These are phyloP conservation scores for Fulmarus glacialis DNA, from an alignment of 2,113 vertebrate species.

Conservation along the genomic window DNA sequence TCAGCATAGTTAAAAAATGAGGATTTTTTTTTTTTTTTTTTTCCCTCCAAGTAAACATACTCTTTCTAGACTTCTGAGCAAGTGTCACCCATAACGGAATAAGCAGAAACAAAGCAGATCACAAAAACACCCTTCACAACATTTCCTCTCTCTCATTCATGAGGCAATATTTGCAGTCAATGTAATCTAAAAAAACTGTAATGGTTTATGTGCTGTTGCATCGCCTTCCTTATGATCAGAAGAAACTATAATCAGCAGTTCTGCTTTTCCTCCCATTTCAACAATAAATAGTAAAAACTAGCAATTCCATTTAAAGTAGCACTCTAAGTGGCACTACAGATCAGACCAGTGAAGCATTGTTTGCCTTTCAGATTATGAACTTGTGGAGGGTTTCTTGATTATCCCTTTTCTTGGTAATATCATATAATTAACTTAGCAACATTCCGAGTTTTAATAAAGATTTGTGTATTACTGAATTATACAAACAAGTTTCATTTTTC, in stretches of 20 bases:
- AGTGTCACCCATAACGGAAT: not conserved
- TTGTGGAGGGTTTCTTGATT: slow-evolving; percentile 52
- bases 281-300: not conserved
- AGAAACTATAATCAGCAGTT: not conserved
- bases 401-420: slow-evolving; percentile 19
- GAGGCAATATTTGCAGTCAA: not conserved
- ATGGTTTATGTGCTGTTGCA: not conserved
- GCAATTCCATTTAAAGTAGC: slow-evolving; percentile 25
- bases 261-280: not conserved
- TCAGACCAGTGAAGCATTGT: not conserved
- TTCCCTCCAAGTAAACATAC: not conserved
- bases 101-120: not conserved
- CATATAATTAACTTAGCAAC: slow-evolving; percentile 51
- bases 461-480: slow-evolving; percentile 48
- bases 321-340: slow-evolving; percentile 16
- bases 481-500: slow-evolving; percentile 48
- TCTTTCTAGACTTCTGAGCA: not conserved
- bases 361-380: slow-evolving; percentile 47
- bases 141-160: not conserved
- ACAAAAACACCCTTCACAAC: not conserved
- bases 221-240: not conserved
- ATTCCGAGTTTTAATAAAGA: slow-evolving; percentile 59
- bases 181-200: not conserved
- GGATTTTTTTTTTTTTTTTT: not conserved
- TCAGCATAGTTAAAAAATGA: not conserved